phyloP scores from a whole-genome alignment of 2,113 vertebrate species.

The Petrocephalus microphthalmus region DNA sequence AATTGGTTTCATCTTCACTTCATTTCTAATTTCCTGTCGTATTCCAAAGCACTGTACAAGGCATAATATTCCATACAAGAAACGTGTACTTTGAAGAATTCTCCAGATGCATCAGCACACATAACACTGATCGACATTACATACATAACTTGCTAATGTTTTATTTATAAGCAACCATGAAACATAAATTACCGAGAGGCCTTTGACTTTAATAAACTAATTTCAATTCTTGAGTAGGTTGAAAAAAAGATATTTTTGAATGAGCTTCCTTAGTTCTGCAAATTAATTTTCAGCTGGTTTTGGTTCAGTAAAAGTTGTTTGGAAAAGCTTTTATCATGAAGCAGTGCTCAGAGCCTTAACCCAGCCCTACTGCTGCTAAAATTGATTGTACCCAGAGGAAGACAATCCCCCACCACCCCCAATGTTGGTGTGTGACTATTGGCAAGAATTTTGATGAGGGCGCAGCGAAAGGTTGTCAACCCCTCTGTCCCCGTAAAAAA shows the following conservation, averaged over 20 bases:
- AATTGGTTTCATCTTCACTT: not conserved
- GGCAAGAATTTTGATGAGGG: not conserved
- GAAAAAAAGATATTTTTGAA: not conserved
- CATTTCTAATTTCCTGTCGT: not conserved
- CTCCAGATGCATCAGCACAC: not conserved
- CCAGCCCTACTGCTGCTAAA: not conserved
- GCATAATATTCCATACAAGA: not conserved
- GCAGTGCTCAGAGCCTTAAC: not conserved
- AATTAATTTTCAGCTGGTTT: too few species aligned
- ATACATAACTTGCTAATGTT: not conserved
- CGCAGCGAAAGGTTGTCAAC: not conserved
- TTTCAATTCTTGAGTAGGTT: not conserved
- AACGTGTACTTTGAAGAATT: not conserved
- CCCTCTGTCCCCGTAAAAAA: not conserved
- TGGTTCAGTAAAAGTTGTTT: not conserved
- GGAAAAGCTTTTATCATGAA: not conserved
- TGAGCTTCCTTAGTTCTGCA: too few species aligned
- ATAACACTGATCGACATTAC: not conserved
- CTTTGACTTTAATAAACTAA: not conserved
- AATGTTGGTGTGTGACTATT: not conserved
- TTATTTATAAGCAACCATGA: not conserved
- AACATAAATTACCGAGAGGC: not conserved
- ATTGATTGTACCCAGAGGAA: not conserved
- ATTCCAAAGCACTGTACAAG: not conserved
- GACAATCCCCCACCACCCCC: not conserved